Percentiles rank a stretch among this genome's conserved stretches.
Evolutionary conservation across 2,113 vertebrate species (phyloP).

Genomic region (Cyanocitta stelleri): DNA sequence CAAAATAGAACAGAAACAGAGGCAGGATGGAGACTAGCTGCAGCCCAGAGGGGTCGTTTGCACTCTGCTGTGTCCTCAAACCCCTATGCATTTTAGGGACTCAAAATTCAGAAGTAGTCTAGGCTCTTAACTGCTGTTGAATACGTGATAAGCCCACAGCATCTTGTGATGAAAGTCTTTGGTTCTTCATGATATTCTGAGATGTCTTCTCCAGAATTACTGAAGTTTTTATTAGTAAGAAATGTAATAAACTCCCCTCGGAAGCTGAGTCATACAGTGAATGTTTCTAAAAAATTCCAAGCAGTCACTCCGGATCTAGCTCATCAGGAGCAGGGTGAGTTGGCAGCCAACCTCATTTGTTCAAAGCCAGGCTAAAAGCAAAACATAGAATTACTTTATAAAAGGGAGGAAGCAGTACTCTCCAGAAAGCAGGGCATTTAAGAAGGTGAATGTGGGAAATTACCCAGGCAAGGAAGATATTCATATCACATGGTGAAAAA

Average conservation of each 20-base stretch:
- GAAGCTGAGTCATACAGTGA: conserved; percentile 44
- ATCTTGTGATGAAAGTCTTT: not conserved
- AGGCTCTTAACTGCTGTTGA: not conserved
- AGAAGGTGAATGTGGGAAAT: not conserved
- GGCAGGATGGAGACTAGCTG: not conserved
- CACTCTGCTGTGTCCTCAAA: not conserved
- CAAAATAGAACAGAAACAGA: not conserved
- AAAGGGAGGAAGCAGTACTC: not conserved
- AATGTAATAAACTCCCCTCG: conserved; percentile 20
- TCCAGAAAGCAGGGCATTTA: not conserved
- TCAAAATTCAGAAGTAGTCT: not conserved
- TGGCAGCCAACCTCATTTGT: conserved; percentile 19
- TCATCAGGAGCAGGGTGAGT: conserved; percentile 14
- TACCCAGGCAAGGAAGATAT: not conserved
- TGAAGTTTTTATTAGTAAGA: conserved; percentile 38
- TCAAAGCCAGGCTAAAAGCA: not conserved
- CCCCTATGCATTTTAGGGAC: not conserved
- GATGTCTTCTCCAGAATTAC: conserved; percentile 23
- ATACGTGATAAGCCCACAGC: not conserved
- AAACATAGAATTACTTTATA: not conserved
- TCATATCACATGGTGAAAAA: not conserved
- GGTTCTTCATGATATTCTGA: not conserved
- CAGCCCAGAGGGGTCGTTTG: not conserved
- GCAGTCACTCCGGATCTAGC: conserved; percentile 19
- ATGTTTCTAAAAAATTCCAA: conserved; percentile 31